Base-by-base conservation (phyloP, 2,113 vertebrate species). In the Centrocercus urophasianus region DNA sequence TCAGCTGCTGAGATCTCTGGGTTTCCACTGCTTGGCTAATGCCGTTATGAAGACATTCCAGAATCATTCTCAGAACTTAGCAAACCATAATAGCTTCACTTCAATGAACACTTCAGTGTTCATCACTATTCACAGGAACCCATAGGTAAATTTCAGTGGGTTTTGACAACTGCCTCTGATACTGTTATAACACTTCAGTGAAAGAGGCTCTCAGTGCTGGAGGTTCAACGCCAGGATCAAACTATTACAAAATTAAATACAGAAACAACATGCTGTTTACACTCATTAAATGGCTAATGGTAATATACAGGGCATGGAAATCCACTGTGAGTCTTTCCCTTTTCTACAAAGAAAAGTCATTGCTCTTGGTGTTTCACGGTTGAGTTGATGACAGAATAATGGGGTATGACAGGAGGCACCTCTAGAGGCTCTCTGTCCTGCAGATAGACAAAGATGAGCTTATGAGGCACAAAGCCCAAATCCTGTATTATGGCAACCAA, bases 1-100 rank as follows among this genome's bases (percentile, higher is more conserved):
- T 59, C 79, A 70, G 45, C 21, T 61, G 36, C 16, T 71, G 61
- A 59, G 47, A 48, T 47, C 92, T 70, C 71, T 73, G 71, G 40
- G 30, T 93, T 93, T 57, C 66, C 57, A 67, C 63, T 72, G 45
- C 54, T 63, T 88, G 72, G 52, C 11, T 88, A 59, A 59, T 14
- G 36, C 27, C 42, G 32, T 59, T 42, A 52, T 24, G 45, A 74
- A 32, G 52, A n/a, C 42, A 54, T 57, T 52, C 40, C 47, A 63
- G 34, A 28, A 73, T 70, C 78, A 42, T 13, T 16, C 54, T 54
- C 65, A 60, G 48, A 78, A 38, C 30, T 74, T 59, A 83, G 32
- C 25, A 78, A 81, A 77, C 43, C 11, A 6, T 42, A 64, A 69
- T 2, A 73, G 38, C 28, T 70, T 42, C 14, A 45, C 17, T 56